Percentiles rank a stretch among this genome's conserved stretches.
These are phyloP conservation scores for Entomyzon cyanotis DNA, from an alignment of 2,113 vertebrate genomes.

Conservation along the genomic window DNA sequence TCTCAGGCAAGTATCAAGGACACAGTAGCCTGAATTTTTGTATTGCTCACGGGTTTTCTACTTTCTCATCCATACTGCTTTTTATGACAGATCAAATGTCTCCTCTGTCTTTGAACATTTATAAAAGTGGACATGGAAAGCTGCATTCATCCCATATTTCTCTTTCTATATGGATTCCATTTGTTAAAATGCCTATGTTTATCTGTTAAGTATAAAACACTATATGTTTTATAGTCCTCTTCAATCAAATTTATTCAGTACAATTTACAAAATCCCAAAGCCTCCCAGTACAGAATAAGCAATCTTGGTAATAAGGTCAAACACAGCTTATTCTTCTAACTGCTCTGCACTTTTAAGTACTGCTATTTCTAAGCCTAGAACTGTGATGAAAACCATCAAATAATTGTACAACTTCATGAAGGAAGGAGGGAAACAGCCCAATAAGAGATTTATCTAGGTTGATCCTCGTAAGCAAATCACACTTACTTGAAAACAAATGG, in stretches of 20 bases:
- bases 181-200: background rate
- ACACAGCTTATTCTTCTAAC: background rate
- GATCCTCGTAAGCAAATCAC: background rate
- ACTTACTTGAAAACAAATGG: background rate
- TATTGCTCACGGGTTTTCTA: background rate
- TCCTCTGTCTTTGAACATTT: background rate
- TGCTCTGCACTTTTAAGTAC: background rate
- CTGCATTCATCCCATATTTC: background rate
- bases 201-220: background rate
- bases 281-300: background rate
- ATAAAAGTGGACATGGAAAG: background rate
- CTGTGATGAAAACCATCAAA: background rate
- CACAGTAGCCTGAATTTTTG: background rate
- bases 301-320: constrained; percentile 6
- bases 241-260: background rate
- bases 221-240: background rate
- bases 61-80: background rate
- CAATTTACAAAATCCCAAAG: background rate
- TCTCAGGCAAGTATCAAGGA: background rate
- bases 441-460: background rate
- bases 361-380: background rate
- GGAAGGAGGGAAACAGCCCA: background rate
- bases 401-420: background rate
- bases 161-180: background rate
- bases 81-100: background rate